Evolutionary conservation across 2,797 vertebrate genomes (phyloP).

Genomic region (Scyliorhinus canicula): DNA sequence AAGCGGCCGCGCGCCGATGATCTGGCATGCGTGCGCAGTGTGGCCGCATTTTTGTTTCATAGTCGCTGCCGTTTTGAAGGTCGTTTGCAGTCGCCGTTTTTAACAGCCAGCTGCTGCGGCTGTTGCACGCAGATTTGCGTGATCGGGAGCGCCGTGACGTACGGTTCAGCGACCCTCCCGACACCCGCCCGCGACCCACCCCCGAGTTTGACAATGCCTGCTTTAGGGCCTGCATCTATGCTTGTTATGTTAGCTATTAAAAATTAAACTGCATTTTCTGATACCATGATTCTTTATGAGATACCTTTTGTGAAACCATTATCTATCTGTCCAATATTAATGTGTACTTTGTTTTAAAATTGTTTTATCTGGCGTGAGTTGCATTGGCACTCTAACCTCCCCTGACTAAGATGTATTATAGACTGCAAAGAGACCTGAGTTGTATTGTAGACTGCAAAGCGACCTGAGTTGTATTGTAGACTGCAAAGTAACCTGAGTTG

Average conservation of each 20-base stretch:
- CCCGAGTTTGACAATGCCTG: no score
- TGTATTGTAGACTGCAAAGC: not conserved
- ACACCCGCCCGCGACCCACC: no score
- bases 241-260: not conserved
- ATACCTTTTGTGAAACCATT: not conserved
- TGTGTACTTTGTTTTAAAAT: not conserved
- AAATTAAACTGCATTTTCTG: constrained; percentile 4
- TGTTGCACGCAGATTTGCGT: no score
- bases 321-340: not conserved
- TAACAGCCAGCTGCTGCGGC: no score
- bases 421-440: not conserved
- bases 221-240: not conserved
- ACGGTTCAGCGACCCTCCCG: no score
- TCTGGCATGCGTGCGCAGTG: no score
- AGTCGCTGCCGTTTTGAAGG: no score
- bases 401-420: not conserved
- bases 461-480: not conserved
- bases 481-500: not conserved
- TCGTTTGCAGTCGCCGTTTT: no score
- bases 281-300: not conserved
- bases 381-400: not conserved
- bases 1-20: no score
- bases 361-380: not conserved
- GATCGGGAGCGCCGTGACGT: no score
- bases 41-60: no score